Percentiles rank a stretch among this genome's conserved stretches.
Conservation (phyloP, 2,797 vertebrate species). For the Lepidocolaptes lacrymiger region DNA sequence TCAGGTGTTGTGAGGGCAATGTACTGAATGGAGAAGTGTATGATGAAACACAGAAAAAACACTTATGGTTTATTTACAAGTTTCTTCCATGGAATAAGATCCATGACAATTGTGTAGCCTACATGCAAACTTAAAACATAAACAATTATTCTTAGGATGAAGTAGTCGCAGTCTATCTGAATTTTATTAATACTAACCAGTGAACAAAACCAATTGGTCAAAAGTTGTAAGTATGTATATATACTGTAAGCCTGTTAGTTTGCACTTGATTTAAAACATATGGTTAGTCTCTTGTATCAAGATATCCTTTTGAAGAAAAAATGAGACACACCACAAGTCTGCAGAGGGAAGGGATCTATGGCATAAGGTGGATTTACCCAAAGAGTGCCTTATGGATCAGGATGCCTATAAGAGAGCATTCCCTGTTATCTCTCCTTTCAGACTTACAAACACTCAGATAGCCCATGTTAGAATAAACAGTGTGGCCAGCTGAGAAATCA, state of each 20-base stretch:
- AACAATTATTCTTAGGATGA: neutral
- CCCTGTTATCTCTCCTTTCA: neutral
- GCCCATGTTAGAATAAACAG: neutral
- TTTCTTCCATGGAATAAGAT: neutral
- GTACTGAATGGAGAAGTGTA: neutral
- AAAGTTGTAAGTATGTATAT: neutral
- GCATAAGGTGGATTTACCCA: neutral
- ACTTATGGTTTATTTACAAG: neutral
- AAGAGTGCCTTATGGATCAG: neutral
- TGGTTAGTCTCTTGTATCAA: neutral
- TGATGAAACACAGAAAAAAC: neutral
- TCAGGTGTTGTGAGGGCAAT: neutral
- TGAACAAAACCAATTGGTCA: neutral
- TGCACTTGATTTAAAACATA: neutral
- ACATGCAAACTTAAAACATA: neutral
- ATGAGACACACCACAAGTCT: neutral
- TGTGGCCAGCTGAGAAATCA: neutral
- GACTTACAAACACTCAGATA: neutral
- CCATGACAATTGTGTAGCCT: neutral
- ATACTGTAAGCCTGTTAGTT: neutral
- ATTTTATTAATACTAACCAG: neutral
- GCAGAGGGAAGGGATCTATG: neutral
- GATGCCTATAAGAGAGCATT: neutral
- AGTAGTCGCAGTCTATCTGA: neutral
- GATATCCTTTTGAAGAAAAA: neutral